These are phyloP conservation scores for Procavia capensis DNA, from an alignment of 2,113 vertebrate species.

Conservation along the genomic window DNA sequence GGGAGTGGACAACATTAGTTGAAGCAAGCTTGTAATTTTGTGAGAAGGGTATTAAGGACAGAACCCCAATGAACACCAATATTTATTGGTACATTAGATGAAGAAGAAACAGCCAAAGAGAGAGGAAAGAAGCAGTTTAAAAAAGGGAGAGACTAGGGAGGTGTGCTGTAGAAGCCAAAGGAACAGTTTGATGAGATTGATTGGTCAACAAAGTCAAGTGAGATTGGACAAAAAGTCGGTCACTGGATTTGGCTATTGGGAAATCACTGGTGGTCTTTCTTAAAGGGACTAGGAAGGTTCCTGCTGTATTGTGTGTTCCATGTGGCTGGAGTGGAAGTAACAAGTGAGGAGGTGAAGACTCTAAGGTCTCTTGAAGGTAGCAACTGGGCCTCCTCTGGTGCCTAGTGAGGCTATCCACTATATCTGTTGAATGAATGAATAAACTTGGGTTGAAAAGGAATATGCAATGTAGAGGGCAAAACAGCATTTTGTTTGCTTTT, in stretches of 20 bases:
- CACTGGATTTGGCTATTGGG: background rate
- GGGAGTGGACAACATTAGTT: background rate
- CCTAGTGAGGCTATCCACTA: background rate
- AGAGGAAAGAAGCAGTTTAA: background rate
- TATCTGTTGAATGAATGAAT: background rate
- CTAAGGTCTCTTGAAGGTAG: background rate
- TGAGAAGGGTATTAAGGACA: background rate
- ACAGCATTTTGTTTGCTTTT: background rate
- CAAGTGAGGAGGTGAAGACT: background rate
- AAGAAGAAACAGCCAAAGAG: background rate
- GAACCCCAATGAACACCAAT: background rate
- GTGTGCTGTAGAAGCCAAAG: background rate
- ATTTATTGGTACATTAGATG: background rate
- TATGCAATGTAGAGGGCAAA: background rate
- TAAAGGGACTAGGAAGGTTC: background rate
- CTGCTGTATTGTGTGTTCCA: background rate
- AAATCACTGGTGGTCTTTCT: background rate
- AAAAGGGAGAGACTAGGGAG: background rate
- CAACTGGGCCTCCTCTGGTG: background rate
- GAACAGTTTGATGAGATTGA: background rate
- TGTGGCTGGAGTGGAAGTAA: background rate
- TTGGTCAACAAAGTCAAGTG: background rate
- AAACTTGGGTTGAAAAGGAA: constrained; percentile 1
- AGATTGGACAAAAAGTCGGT: background rate
- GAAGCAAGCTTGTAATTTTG: background rate